phyloP scores from a whole-genome alignment of 2,113 vertebrate species.

The Psephotus haematonotus region DNA sequence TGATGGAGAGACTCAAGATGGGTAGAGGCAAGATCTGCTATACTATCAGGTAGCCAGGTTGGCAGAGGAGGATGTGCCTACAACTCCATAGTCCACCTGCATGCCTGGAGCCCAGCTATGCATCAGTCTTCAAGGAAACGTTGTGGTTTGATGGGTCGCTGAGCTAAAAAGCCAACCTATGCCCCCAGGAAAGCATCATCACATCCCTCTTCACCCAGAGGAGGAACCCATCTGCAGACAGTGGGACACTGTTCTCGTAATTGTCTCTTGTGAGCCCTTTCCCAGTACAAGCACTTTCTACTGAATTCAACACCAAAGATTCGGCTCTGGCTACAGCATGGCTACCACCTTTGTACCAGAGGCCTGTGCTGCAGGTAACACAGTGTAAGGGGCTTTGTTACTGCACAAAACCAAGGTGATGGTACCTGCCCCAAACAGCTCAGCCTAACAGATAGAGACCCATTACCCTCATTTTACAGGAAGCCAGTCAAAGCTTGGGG shows the following conservation, averaged over 20 bases:
- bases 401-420: background rate
- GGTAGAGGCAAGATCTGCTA: background rate
- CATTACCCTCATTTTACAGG: background rate
- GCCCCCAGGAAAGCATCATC: background rate
- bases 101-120: background rate
- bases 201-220: background rate
- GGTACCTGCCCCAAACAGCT: background rate
- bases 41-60: background rate
- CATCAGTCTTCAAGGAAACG: background rate
- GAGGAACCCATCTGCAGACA: rapidly evolving
- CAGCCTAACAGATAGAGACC: background rate
- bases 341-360: background rate
- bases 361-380: background rate
- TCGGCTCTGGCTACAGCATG: rapidly evolving
- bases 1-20: background rate
- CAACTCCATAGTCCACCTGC: background rate
- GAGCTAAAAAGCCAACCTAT: background rate
- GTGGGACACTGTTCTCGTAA: background rate
- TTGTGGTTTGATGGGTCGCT: background rate
- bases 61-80: background rate
- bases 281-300: background rate
- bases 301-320: background rate
- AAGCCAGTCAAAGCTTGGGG: background rate
- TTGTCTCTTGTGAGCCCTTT: background rate
- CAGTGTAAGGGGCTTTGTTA: background rate